Conservation (phyloP, 2,888 invertebrate genomes). For the Erynnis tages region DNA sequence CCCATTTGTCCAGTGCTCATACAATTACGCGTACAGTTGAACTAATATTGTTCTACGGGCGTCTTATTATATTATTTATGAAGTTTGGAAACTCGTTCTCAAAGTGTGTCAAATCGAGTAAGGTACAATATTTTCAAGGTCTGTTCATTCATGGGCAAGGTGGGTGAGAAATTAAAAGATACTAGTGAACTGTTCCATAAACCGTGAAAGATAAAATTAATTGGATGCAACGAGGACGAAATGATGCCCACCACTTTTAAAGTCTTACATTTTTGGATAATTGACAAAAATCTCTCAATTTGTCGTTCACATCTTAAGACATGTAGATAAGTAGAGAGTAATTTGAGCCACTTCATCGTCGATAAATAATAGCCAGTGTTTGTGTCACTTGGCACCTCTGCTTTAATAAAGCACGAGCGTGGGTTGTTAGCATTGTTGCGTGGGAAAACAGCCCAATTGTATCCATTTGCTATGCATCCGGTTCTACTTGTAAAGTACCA, state of each 20-base stretch:
- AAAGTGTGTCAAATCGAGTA: constrained; percentile 34
- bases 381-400: constrained; percentile 35
- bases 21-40: constrained; percentile 43
- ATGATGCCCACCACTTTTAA: no score
- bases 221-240: no score
- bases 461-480: constrained; percentile 45
- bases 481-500: constrained; percentile 33
- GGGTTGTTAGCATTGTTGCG: constrained; percentile 50
- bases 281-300: no score
- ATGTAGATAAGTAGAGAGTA: constrained; percentile 1
- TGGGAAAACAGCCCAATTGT: constrained; percentile 68
- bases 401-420: constrained; percentile 41
- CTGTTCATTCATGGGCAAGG: not conserved
- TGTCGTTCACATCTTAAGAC: no score
- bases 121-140: constrained; percentile 6
- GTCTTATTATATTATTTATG: constrained; percentile 40
- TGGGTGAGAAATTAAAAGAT: no score
- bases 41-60: constrained; percentile 48
- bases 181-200: no score
- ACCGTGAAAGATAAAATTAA: no score
- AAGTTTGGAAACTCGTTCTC: constrained; percentile 38
- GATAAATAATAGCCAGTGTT: constrained; percentile 32
- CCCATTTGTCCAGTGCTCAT: constrained; percentile 3
- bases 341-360: constrained; percentile 15
- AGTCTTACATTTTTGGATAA: no score